phyloP scores from a whole-genome alignment of 1,140 invertebrate species.

The Neuroterus valhalla region DNA sequence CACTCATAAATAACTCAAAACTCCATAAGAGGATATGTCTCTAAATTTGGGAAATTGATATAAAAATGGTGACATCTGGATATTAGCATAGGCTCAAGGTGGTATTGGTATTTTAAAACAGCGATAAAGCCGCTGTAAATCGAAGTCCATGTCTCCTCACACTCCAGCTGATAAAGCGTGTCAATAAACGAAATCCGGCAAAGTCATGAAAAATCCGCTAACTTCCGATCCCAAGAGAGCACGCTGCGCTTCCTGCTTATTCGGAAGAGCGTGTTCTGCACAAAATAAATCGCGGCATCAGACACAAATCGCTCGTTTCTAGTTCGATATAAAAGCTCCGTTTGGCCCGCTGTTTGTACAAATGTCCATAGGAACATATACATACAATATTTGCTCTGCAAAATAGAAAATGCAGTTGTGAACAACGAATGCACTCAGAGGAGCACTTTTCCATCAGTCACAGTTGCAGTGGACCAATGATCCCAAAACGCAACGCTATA shows the following conservation, averaged over 20 bases:
- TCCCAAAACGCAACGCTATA: background rate
- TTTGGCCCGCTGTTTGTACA: background rate
- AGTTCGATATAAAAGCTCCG: background rate
- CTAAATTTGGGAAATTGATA: background rate
- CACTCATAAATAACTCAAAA: background rate
- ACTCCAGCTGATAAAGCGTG: conserved; percentile 16
- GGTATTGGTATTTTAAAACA: background rate
- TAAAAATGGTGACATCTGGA: background rate
- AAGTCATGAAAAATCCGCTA: conserved; percentile 15
- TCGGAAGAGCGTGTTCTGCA: background rate
- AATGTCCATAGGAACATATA: conserved; percentile 6
- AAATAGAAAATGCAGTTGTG: background rate
- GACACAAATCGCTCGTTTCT: background rate
- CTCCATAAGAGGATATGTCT: background rate
- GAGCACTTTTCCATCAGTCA: background rate
- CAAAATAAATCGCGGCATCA: conserved; percentile 12
- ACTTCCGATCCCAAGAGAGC: conserved; percentile 11
- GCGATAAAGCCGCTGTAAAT: background rate
- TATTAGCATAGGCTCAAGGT: background rate
- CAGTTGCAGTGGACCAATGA: background rate
- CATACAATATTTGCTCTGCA: background rate
- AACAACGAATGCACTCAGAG: background rate
- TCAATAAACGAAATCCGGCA: conserved; percentile 26
- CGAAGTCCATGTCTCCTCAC: background rate
- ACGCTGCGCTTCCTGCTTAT: background rate